phyloP scores from a whole-genome alignment of 1,140 invertebrate genomes.

The Zaprionus lachaisei region DNA sequence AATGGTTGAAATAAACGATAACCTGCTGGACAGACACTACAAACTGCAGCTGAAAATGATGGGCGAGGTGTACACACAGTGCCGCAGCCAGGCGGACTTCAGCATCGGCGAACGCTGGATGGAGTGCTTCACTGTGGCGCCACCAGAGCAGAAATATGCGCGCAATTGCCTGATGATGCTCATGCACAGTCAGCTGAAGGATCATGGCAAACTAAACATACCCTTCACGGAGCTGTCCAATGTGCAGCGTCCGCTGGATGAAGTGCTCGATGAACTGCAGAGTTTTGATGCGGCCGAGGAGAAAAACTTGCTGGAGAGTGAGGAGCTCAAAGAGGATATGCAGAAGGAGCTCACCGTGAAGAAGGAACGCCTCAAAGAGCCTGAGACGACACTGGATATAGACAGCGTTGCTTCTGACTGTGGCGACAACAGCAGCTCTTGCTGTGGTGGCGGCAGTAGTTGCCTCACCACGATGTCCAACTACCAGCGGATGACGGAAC shows the following conservation, averaged over 20 bases:
- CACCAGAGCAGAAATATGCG: slow-evolving; percentile 47
- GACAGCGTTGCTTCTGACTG: neutral
- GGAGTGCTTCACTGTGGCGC: slow-evolving; percentile 26
- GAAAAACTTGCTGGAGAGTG: neutral
- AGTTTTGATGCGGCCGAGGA: neutral
- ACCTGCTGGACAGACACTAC: slow-evolving; percentile 53
- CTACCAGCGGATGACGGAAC: slow-evolving; percentile 3
- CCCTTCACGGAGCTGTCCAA: slow-evolving; percentile 52
- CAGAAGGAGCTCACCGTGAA: neutral
- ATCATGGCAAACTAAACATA: slow-evolving; percentile 35
- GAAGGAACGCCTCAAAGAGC: neutral
- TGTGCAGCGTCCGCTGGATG: slow-evolving; percentile 22
- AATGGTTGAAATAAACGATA: slow-evolving; percentile 50
- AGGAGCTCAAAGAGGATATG: neutral
- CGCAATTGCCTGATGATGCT: slow-evolving; percentile 66
- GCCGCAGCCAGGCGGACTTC: slow-evolving; percentile 14
- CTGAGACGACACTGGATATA: neutral
- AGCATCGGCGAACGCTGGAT: slow-evolving; percentile 46
- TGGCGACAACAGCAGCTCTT: slow-evolving; percentile 1
- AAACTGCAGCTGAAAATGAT: slow-evolving; percentile 43
- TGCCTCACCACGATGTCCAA: neutral
- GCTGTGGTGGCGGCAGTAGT: neutral
- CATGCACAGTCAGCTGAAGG: slow-evolving; percentile 49
- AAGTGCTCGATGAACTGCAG: slow-evolving; percentile 37
- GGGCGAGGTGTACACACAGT: slow-evolving; percentile 14